These are phyloP conservation scores for Reticulitermes lucifugus DNA, from an alignment of 2,888 invertebrate species.

Conservation along the genomic window DNA sequence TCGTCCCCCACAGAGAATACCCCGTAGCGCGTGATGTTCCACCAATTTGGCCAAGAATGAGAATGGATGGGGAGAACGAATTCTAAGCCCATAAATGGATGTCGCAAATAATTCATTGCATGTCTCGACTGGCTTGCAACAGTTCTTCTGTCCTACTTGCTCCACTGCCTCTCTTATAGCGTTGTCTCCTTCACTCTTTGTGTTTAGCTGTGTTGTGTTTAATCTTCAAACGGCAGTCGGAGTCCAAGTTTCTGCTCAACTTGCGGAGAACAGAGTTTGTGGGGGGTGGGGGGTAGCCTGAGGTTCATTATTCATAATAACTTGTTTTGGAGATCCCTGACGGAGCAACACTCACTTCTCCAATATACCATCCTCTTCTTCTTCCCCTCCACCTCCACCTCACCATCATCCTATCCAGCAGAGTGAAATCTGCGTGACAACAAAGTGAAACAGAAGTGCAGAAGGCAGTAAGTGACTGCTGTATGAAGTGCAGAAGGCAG, in stretches of 20 bases:
- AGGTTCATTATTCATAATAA: slow-evolving; percentile 36
- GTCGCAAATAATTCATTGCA: slow-evolving; percentile 9
- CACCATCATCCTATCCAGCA: neutral
- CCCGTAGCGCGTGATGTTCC: slow-evolving; percentile 3
- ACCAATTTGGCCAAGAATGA: slow-evolving; percentile 32
- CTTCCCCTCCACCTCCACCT: too few relatives aligned
- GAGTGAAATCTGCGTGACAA: neutral
- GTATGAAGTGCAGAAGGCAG: neutral
- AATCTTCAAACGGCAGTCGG: slow-evolving; percentile 11
- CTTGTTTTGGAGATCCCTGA: slow-evolving; percentile 21
- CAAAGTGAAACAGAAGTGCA: neutral
- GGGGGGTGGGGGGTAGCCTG: neutral
- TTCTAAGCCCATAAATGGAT: slow-evolving; percentile 27
- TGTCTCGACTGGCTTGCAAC: too few relatives aligned
- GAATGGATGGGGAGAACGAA: slow-evolving; percentile 8
- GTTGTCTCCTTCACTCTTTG: too few relatives aligned
- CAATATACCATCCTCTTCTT: neutral
- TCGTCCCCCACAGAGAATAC: neutral
- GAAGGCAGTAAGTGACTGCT: neutral
- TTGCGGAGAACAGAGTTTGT: neutral
- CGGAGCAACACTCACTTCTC: neutral
- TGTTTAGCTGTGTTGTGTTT: neutral
- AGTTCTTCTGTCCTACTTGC: neutral
- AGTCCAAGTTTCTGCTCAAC: neutral
- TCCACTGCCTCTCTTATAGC: neutral